Percentiles rank a stretch among this genome's conserved stretches.
These are phyloP conservation scores for Hormaphis cornu DNA, from an alignment of 1,140 invertebrate genomes.

Conservation along the genomic window DNA sequence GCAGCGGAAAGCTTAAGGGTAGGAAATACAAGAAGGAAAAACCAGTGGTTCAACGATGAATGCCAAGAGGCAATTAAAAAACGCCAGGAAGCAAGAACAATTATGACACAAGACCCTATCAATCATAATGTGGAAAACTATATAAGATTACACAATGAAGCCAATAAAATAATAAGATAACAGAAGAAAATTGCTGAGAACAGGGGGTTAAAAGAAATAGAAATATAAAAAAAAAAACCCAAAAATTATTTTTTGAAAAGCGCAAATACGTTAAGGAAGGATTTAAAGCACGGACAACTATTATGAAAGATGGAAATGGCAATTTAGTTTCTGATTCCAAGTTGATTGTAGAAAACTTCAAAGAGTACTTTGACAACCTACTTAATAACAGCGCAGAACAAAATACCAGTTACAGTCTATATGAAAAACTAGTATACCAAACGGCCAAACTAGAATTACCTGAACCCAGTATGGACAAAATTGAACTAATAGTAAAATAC, in stretches of 20 bases:
- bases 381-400: conserved; percentile 1
- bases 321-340: background rate
- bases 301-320: conserved; percentile 17
- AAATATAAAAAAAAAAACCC: background rate
- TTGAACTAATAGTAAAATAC: background rate
- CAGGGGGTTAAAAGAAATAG: conserved; percentile 20
- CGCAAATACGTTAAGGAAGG: conserved; percentile 25
- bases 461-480: background rate
- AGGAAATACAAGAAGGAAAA: background rate
- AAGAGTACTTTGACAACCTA: background rate
- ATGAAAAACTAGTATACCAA: background rate
- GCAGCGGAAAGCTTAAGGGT: background rate
- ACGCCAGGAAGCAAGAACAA: conserved; percentile 18
- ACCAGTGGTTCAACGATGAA: conserved; percentile 34
- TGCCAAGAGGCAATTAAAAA: conserved; percentile 22
- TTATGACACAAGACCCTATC: background rate
- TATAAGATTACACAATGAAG: conserved; percentile 5
- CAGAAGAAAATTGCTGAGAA: background rate
- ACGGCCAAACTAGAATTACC: background rate
- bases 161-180: conserved; percentile 6
- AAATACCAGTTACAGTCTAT: background rate
- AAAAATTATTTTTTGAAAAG: conserved; percentile 29
- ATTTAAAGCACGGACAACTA: conserved; percentile 24
- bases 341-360: conserved; percentile 25
- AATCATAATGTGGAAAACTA: conserved; percentile 2